A percentile compares a stretch with the other conserved stretches of the same genome.
These are phyloP conservation scores for Heliconius hermathena DNA, from an alignment of 1,140 invertebrate genomes.

Conservation along the genomic window DNA sequence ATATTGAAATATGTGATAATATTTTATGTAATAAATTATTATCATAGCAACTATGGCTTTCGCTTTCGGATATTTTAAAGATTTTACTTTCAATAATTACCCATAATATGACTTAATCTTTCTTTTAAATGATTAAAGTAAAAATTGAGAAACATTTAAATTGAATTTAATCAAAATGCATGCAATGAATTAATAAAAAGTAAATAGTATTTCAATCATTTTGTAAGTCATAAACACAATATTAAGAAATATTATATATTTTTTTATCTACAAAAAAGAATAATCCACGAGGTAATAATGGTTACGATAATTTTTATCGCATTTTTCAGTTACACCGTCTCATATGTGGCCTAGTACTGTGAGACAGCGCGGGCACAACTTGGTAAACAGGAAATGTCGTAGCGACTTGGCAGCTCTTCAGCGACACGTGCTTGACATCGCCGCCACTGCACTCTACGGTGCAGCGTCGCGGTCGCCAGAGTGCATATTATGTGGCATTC, in stretches of 20 bases:
- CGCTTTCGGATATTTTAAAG: neutral
- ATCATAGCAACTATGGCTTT: neutral
- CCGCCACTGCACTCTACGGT: slow-evolving; percentile 14
- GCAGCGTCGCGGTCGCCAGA: neutral
- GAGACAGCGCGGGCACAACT: slow-evolving; percentile 33
- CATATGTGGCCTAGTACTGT: slow-evolving; percentile 27
- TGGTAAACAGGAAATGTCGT: slow-evolving; percentile 66
- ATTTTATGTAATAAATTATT: slow-evolving; percentile 17
- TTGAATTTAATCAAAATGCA: too few relatives aligned
- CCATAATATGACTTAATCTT: neutral
- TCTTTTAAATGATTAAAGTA: neutral
- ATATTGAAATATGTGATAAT: slow-evolving; percentile 33
- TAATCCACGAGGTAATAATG: too few relatives aligned
- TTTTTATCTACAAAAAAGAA: too few relatives aligned
- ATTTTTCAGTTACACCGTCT: neutral
- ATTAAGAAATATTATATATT: too few relatives aligned
- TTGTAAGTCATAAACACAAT: too few relatives aligned
- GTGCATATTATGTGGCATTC: slow-evolving; percentile 5
- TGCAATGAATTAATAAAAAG: too few relatives aligned
- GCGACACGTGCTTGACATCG: slow-evolving; percentile 39
- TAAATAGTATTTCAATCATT: too few relatives aligned
- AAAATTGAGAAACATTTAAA: neutral
- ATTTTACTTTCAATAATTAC: slow-evolving; percentile 17
- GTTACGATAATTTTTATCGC: neutral
- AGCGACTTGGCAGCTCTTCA: slow-evolving; percentile 64